Evolutionary conservation across 1,140 invertebrate species (phyloP).

Genomic region (Drosophila nebulosa): DNA sequence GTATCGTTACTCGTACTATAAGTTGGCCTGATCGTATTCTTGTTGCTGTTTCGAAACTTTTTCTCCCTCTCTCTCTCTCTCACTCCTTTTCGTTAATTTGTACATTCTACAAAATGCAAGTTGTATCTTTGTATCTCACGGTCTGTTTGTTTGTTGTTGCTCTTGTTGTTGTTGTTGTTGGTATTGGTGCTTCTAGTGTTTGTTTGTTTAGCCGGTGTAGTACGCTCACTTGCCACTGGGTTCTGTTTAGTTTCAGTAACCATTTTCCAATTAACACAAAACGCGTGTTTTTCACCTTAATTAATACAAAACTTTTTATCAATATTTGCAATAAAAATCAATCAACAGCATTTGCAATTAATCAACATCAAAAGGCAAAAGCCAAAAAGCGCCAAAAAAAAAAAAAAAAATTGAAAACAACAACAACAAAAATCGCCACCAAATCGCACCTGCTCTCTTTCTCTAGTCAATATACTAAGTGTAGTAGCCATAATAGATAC

Average conservation of each 20-base stretch:
- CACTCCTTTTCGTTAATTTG: slow-evolving; percentile 66
- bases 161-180: slow-evolving; percentile 23
- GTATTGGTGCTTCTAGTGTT: slow-evolving; percentile 20
- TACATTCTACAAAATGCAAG: slow-evolving; percentile 72
- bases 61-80: slow-evolving; percentile 2
- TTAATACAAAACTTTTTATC: slow-evolving; percentile 80
- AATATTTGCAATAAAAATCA: slow-evolving; percentile 81
- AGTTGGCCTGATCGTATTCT: slow-evolving; percentile 34
- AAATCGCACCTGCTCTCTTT: neutral
- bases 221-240: slow-evolving; percentile 54
- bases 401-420: slow-evolving; percentile 15
- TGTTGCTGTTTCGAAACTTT: slow-evolving; percentile 55
- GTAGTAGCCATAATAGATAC: slow-evolving; percentile 20
- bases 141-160: slow-evolving; percentile 70
- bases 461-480: slow-evolving; percentile 10
- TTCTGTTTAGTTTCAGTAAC: slow-evolving; percentile 78
- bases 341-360: slow-evolving; percentile 76
- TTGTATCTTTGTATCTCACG: slow-evolving; percentile 73
- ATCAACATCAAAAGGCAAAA: slow-evolving; percentile 70
- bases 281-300: slow-evolving; percentile 78
- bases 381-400: neutral
- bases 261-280: slow-evolving; percentile 77
- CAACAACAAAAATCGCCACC: slow-evolving; percentile 16
- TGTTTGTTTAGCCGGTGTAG: slow-evolving; percentile 50
- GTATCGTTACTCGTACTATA: slow-evolving; percentile 15